Base-by-base conservation (phyloP, 2,888 invertebrate species). In the Isotomurus palustris region DNA sequence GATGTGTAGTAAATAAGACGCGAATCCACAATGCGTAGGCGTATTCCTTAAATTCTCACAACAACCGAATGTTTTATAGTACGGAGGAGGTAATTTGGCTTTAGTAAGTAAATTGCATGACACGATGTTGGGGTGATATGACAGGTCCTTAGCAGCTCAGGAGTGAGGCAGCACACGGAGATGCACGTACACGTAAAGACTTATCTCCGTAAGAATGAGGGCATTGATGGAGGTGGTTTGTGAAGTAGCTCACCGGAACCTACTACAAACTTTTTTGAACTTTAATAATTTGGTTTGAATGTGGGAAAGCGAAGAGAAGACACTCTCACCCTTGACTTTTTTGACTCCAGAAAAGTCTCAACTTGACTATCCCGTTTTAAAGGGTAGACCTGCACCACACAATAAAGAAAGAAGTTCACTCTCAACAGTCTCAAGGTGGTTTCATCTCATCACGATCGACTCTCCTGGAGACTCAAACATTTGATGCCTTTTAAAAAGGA, bases 281-380 rank as follows among this genome's bases (percentile, higher is more conserved):
- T 57, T 57, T 60, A 59, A 58, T 58, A 60, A 62, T 60, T 58
- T 61, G 61, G 47, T 53, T 56, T 57, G 64, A 61, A 57, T 68
- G 68, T 68, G 68, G 68, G 68, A 68, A 68, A 63, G 66, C 59
- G 59, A 60, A 63, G 65, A 62, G 63, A 63, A 59, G 58, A 52
- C 56, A 62, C 63, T 68, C 68, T 68, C 68, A 68, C 65, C 66
- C 68, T 68, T 68, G 68, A 61, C 66, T 62, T 61, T 61, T 43
- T 41, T 47, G 38, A 38, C 45, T 22, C 25, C 25, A 14, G 14
- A 24, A n/a, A n/a, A n/a, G n/a, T 38, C 17, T n/a, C n/a, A n/a
- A n/a, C n/a, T n/a, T n/a, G n/a, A n/a, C n/a, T n/a, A n/a, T n/a
- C n/a, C n/a, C n/a, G n/a, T n/a, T n/a, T n/a, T n/a, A n/a, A n/a